phyloP scores from a whole-genome alignment of 2,888 invertebrate species.

The Oxytorus armatus region DNA sequence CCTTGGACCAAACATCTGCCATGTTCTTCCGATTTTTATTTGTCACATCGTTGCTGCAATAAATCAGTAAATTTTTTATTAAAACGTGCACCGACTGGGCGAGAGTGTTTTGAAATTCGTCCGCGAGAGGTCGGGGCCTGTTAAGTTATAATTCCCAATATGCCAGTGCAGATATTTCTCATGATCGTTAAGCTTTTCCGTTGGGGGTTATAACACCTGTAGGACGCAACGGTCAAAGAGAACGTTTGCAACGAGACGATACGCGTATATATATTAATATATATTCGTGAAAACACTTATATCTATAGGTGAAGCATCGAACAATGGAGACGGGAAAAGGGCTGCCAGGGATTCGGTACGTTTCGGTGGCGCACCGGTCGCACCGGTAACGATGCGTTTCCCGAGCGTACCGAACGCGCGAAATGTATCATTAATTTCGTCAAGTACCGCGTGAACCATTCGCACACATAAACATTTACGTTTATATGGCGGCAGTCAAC shows the following conservation, averaged over 20 bases:
- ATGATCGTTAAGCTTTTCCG: conserved; percentile 13
- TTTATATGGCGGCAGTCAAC: not conserved
- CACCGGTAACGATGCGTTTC: conserved; percentile 53
- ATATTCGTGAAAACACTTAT: not conserved
- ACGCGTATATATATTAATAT: conserved; percentile 5
- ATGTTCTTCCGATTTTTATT: no score
- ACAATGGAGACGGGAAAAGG: conserved; percentile 68
- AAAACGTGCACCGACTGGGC: no score
- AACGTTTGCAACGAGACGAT: conserved; percentile 25
- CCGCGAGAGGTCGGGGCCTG: no score
- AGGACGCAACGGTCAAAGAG: conserved; percentile 6
- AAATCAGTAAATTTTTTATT: no score
- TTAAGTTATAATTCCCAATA: conserved; percentile 8
- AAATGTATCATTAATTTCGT: conserved; percentile 67
- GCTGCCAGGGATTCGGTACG: conserved; percentile 56
- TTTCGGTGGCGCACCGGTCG: conserved; percentile 41
- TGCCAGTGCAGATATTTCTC: conserved; percentile 22
- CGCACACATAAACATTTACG: conserved; percentile 17
- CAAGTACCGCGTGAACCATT: conserved; percentile 48
- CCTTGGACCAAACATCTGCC: no score
- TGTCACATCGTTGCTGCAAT: no score
- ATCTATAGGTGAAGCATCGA: conserved; percentile 30
- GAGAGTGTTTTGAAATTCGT: no score
- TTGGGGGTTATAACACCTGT: conserved; percentile 40
- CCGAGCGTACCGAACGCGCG: conserved; percentile 48